These are phyloP conservation scores for Actinia tenebrosa DNA, from an alignment of 64 coral and sea anemone species.

Conservation along the genomic window DNA sequence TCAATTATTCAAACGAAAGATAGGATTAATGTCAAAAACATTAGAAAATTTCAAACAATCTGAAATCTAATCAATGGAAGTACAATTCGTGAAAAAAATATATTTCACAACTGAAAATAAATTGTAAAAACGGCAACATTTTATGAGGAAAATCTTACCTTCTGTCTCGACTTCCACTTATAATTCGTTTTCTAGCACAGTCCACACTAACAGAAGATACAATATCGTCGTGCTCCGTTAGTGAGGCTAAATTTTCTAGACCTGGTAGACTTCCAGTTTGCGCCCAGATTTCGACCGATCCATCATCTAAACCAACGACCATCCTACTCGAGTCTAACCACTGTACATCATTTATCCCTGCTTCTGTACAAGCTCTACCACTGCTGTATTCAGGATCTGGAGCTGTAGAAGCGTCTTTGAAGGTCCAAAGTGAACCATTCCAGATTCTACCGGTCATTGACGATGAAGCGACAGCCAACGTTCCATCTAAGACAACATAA, in stretches of 20 bases:
- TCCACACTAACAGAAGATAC: conserved; percentile 71
- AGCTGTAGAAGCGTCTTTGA: conserved; percentile 86
- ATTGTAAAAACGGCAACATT: not conserved
- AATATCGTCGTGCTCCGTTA: conserved; percentile 75
- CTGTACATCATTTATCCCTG: conserved; percentile 71
- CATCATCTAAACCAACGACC: conserved; percentile 70
- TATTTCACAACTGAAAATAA: not conserved
- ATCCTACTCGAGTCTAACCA: conserved; percentile 85
- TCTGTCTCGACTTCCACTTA: conserved; percentile 85
- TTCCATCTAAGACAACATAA: conserved; percentile 50
- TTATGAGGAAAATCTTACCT: conserved; percentile 22
- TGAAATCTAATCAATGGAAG: not conserved
- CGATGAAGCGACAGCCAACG: conserved; percentile 76
- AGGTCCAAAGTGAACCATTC: conserved; percentile 91
- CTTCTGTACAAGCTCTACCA: conserved; percentile 61
- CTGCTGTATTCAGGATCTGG: conserved; percentile 80
- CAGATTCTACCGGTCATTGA: conserved; percentile 74
- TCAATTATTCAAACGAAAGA: not conserved
- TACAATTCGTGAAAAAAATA: not conserved
- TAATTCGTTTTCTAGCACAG: conserved; percentile 69
- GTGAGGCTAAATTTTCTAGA: conserved; percentile 69
- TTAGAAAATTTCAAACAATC: too few relatives aligned
- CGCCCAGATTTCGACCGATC: conserved; percentile 75
- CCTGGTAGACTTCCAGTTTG: conserved; percentile 61
- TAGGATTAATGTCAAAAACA: not conserved